Evolutionary conservation across 2,888 invertebrate species (phyloP), one percentile per base, ranked within the genome.

Genomic region (Orthosia gracilis): DNA sequence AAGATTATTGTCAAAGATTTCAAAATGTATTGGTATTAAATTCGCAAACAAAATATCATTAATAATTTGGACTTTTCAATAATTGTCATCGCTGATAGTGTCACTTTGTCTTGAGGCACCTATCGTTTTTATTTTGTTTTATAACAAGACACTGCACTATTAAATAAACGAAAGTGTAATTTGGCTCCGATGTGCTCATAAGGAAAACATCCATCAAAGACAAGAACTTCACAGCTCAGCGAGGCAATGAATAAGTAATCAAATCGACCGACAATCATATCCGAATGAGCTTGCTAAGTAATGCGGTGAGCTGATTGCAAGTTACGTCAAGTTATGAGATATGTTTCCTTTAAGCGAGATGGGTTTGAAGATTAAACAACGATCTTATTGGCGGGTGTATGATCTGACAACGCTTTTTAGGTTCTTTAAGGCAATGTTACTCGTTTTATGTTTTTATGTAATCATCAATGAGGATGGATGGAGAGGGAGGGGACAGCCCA

Each of bases 281-380:
- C 52, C 40, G 52, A 81, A 69, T 66, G 65, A 69, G 65, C 55
- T 76, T 80, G 13, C 50, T 64, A 63, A 64, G 77, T 75, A 76
- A 76, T 67, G 72, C 54, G 66, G 77, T 59, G 31, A 63, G 62
- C 49, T 78, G 79, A 69, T 78, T 66, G 64, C 72, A 26, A 61
- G 52, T 83, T 67, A 83, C 79, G 66, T 78, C 79, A 73, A 59
- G 63, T 54, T 66, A 73, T 70, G 61, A 64, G 59, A 61, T 80
- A 73, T 62, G 65, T 69, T 78, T 80, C 83, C 83, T 78, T 13
- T 62, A 59, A 1, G 23, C 26, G 9, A 63, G 62, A 78, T 73
- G 58, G 21, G 50, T 71, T 82, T 64, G 63, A 49, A 67, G 71
- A 72, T 40, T 65, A 52, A 70, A 82, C 54, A 61, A 55, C 54